Evolutionary conservation across 2,113 vertebrate genomes (phyloP).

Genomic region (Rhinichthys klamathensis): DNA sequence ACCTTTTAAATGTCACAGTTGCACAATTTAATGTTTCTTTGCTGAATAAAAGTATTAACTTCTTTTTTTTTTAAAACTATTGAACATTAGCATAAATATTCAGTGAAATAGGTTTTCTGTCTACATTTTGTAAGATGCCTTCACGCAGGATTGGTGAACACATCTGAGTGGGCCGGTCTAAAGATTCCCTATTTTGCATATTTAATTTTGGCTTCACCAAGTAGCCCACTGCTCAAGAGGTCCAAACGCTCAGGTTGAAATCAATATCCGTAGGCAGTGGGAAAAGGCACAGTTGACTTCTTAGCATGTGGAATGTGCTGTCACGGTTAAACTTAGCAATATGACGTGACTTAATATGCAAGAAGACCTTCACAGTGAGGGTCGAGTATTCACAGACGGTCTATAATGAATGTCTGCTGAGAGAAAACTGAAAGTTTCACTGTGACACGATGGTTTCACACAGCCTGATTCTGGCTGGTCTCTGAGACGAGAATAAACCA

Average conservation of each 20-base stretch:
- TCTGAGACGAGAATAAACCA: neutral
- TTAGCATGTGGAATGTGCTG: neutral
- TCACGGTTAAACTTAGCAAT: constrained; percentile 34
- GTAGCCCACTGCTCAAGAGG: too few relatives aligned
- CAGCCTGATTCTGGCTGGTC: neutral
- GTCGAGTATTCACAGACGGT: constrained; percentile 28
- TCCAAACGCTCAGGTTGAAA: neutral
- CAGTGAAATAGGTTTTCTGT: too few relatives aligned
- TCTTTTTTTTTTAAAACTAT: too few relatives aligned
- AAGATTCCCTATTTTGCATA: too few relatives aligned
- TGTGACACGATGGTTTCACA: neutral
- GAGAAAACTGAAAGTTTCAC: neutral
- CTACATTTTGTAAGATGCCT: too few relatives aligned
- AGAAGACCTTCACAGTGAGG: constrained; percentile 35
- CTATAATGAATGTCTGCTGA: constrained; percentile 12
- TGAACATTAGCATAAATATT: too few relatives aligned
- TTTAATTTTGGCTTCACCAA: too few relatives aligned
- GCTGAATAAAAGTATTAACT: too few relatives aligned
- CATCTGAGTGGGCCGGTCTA: too few relatives aligned
- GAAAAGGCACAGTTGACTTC: neutral
- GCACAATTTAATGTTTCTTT: too few relatives aligned
- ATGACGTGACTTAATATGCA: constrained; percentile 41
- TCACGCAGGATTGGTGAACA: too few relatives aligned
- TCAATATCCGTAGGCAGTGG: neutral
- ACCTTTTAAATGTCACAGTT: too few relatives aligned